Evolutionary conservation across 2,113 vertebrate species (phyloP), one percentile per base, ranked within the genome.

Genomic region (Indicator maculatus): DNA sequence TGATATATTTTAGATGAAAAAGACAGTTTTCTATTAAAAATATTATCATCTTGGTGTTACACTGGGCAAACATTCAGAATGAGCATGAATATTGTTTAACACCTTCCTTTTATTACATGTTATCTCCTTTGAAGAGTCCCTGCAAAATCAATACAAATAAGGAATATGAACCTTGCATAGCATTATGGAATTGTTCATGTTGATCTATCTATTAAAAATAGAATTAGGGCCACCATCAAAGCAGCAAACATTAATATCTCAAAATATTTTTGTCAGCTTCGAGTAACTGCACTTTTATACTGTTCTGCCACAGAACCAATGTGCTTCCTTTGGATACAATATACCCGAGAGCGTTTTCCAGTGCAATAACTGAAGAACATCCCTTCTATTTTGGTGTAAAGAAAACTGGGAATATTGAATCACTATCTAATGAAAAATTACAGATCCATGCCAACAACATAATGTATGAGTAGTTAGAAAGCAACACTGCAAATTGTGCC

Each of bases 351-450:
- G 91, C 66, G 86, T 92, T 96, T 96, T 92, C 60, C 23, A 69
- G 30, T 50, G 66, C 31, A 93, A 55, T 88, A 90, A 89, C n/a
- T 85, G 74, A 63, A 93, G 77, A 80, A 84, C 74, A 87, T 93
- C 73, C 55, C 12, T 85, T 90, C 53, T 92, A 87, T 61, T 91
- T 84, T 69, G 14, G 59, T 88, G 24, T 58, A 74, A 93, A 90
- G 66, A 70, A 94, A 90, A 71, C 71, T 72, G 47, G 66, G 77
- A 78, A 86, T 94, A 95, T 76, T 65, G 73, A 93, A 85, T 93
- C 69, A 78, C 59, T 58, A 82, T 61, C 28, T 94, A 93, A 95
- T 88, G 44, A 93, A 88, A 93, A 91, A 89, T 91, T 92, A 85
- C 73, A 80, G 56, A 28, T 74, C 89, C 45, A 36, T 92, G 82